Evolutionary conservation across 2,797 vertebrate species (phyloP), one percentile per base, ranked within the genome.

Genomic region (Clarias laeviceps): DNA sequence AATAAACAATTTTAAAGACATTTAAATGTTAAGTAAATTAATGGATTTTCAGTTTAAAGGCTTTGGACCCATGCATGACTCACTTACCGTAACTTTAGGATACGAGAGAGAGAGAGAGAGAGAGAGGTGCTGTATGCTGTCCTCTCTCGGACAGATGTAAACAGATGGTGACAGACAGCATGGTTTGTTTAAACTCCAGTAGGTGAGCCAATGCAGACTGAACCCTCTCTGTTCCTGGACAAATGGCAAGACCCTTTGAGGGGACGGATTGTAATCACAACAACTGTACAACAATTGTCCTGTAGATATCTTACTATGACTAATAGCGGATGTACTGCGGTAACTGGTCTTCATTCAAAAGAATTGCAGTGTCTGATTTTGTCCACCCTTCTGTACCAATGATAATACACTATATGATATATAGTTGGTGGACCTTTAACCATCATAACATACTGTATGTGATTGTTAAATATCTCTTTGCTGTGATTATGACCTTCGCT

Each of bases 131-230:
- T 80, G 62, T 66, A 74, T 82, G 76, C 77, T 84, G 80, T 84
- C 86, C 84, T 80, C 72, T 87, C 86, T 59, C 78, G 93, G 93
- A 93, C 93, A 83, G 88, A 84, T 92, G 89, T 92, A 94, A 94
- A 93, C 91, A 93, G 90, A 88, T 77, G 86, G 90, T 91, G 91
- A 92, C 91, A 94, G 91, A 91, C 93, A 82, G 91, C 92, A 90
- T 91, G 84, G 82, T 90, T 93, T 91, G 90, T 94, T 87, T 93
- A 94, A 93, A 94, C 89, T 93, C 88, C 80, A 87, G 90, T 89
- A 85, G 17, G 90, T 90, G 92, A 91, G 88, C 87, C 89, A 89
- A 56, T 57, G 27, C 86, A 88, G 88, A 79, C 85, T 64, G 85
- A 84, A 88, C 59, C 56, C 57, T 87, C 61, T 81, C 66, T 85